Conservation (phyloP, 2,888 invertebrate genomes). For the Rhopalosiphum nymphaeae region DNA sequence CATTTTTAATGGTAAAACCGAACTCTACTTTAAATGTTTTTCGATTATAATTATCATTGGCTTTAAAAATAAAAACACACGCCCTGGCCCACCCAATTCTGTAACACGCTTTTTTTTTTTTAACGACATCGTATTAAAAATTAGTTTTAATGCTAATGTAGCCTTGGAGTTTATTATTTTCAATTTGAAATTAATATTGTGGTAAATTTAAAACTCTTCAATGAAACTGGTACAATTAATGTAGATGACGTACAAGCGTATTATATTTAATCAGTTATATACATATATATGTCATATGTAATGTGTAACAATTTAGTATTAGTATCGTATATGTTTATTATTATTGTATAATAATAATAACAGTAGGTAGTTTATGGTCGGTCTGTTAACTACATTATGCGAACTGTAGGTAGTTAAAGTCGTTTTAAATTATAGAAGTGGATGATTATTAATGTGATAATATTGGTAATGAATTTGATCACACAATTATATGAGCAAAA, state of each 20-base stretch:
- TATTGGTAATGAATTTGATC: not conserved
- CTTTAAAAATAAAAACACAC: not conserved
- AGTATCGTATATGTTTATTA: not conserved
- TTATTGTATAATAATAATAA: not conserved
- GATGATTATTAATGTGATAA: not conserved
- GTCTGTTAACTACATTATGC: not conserved
- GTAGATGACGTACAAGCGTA: not conserved
- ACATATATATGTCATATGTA: not conserved
- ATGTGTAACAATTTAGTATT: not conserved
- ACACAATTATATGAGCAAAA: not conserved
- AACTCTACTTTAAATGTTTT: not conserved
- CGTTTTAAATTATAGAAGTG: not conserved
- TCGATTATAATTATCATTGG: not conserved
- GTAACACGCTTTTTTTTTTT: not conserved
- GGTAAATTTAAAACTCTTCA: not conserved
- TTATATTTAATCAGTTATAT: not conserved
- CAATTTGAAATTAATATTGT: conserved; percentile 9
- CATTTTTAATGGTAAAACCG: not conserved
- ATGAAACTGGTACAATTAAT: conserved; percentile 3
- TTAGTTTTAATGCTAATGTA: not conserved
- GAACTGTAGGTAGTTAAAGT: conserved; percentile 12
- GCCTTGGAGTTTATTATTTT: conserved; percentile 4
- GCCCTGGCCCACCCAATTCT: not conserved
- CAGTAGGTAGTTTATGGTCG: not conserved
- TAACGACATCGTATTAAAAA: not conserved